Conservation (phyloP, 2,113 vertebrate genomes). For the Tursiops truncatus region DNA sequence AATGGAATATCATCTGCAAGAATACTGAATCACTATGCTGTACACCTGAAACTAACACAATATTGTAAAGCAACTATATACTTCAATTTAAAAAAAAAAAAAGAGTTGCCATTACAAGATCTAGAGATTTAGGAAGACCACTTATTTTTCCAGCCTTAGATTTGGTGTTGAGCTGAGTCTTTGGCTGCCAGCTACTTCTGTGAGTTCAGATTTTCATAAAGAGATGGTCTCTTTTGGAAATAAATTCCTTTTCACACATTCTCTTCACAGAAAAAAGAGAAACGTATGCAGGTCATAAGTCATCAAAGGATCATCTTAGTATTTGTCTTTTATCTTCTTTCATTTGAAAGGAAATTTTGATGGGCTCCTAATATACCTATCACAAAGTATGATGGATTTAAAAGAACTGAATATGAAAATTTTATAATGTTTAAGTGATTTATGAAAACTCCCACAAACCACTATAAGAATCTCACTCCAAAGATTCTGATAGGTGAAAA, state of each 20-base stretch:
- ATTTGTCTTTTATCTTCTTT: neutral
- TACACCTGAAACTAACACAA: too few relatives aligned
- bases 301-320: neutral
- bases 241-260: neutral
- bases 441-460: neutral
- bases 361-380: neutral
- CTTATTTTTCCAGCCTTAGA: neutral
- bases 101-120: neutral
- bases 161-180: neutral
- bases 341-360: neutral
- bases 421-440: neutral
- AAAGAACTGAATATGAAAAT: constrained; percentile 4
- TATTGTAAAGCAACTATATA: too few relatives aligned
- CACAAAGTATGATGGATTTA: neutral
- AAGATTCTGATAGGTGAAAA: neutral
- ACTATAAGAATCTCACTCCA: neutral
- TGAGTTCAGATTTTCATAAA: neutral
- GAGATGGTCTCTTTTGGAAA: neutral
- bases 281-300: neutral
- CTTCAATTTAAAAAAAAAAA: too few relatives aligned
- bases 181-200: neutral
- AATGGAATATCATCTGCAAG: too few relatives aligned
- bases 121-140: neutral
- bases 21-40: too few relatives aligned
- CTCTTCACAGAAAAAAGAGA: neutral